Base-by-base conservation (phyloP, 2,888 invertebrate species). In the Dermolepida albohirtum region DNA sequence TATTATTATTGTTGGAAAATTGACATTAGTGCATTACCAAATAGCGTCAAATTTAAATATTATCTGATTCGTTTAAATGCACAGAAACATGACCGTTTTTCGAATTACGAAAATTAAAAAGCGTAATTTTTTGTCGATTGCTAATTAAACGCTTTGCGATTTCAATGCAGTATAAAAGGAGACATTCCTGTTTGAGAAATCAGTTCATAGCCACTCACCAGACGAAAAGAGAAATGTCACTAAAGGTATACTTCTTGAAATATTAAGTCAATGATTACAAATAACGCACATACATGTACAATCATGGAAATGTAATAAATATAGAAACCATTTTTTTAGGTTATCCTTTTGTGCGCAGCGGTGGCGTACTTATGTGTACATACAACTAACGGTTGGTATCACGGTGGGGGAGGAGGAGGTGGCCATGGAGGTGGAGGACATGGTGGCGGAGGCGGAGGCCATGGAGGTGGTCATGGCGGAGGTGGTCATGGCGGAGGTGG, bases 111-210 rank as follows among this genome's bases (percentile, higher is more conserved):
- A 54, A 54, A 54, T 54, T 54, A 54, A 54, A 54, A 54, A 54
- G 54, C 40, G 39, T 16, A 34, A 6, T 34, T 52, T 62, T 47
- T 62, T 62, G 29, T 27, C 41, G 5, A 11, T 47, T 62, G 22
- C 5, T 39, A 47, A 49, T 47, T 62, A 47, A 47, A 62, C 47
- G 34, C 62, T 47, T 29, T 11, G 12, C 62, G 62, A 62, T 62
- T 62, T 47, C 47, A 47, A 27, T 62, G 14, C n/a, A 62, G 16
- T 65, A 65, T 65, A 65, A 65, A 65, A 65, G 65, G 55, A 11
- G 55, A 50, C 34, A 47, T 47, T 44, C 14, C 50, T 17, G 40
- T 50, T 47, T 49, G 34, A 16, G 17, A 16, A 7, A 8, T 55
- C 65, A 65, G 65, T 65, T 47, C 40, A 22, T 44, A 65, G 14